Evolutionary conservation across 2,797 vertebrate species (phyloP).

Genomic region (Hippopotamyrus pictus): DNA sequence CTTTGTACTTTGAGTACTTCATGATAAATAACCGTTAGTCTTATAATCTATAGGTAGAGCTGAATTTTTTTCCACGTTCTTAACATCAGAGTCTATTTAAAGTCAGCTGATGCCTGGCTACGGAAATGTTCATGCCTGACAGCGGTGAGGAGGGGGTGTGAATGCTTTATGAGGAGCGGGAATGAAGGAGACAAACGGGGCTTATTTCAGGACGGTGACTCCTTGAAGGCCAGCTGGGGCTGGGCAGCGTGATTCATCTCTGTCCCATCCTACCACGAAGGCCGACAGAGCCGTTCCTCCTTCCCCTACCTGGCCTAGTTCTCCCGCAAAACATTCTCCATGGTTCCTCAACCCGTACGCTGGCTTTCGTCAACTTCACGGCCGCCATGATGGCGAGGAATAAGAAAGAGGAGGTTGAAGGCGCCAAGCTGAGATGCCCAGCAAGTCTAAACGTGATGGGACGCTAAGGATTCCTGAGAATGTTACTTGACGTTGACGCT

Average conservation of each 20-base stretch:
- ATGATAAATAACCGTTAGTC: neutral
- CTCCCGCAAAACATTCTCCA: neutral
- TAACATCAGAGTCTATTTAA: neutral
- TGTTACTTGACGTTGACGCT: neutral
- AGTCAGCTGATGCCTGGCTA: neutral
- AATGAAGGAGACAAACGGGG: neutral
- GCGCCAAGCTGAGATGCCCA: neutral
- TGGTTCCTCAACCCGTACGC: neutral
- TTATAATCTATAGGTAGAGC: neutral
- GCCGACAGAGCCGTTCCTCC: neutral
- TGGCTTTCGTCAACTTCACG: neutral
- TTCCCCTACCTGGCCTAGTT: neutral
- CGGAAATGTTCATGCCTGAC: neutral
- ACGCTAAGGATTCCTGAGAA: neutral
- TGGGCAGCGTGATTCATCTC: neutral
- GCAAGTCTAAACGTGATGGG: neutral
- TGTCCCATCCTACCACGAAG: neutral
- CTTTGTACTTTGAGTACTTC: neutral
- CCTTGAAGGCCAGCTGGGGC: neutral
- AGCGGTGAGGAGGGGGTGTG: neutral
- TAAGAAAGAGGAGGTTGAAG: neutral
- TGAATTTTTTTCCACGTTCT: neutral
- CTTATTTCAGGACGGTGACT: neutral
- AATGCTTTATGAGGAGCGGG: neutral
- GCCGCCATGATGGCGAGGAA: neutral